Evolutionary conservation across 2,113 vertebrate species (phyloP), one percentile per base, ranked within the genome.

Genomic region (Rhea americana): DNA sequence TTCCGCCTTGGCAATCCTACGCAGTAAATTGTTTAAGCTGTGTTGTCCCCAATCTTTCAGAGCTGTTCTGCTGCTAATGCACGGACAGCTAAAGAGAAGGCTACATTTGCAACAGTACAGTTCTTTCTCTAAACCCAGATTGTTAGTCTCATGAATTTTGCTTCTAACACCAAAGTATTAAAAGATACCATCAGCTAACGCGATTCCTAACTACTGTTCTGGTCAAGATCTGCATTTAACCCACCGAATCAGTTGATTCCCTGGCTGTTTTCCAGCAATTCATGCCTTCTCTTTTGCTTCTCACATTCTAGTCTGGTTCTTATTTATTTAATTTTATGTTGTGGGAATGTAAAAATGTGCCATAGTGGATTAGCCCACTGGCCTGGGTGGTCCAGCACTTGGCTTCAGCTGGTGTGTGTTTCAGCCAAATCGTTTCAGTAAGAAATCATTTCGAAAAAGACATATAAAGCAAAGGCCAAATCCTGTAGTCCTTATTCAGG

Each of bases 51-150:
- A 3, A 14, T 35, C 12, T 47, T 59, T 11, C 74, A 41, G 55
- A 55, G 56, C 47, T 43, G 6, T 39, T 28, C 13, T 71, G 67
- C 50, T 50, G 28, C 28, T 43, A 74, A 13, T 10, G 41, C 47
- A 55, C 62, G 4, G 61, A 48, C 45, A 48, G 20, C 41, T 66
- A 66, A 45, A 12, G 43, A 47, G 24, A 24, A 0, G 1, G 8
- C 59, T 3, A 50, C 4, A 18, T 28, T 22, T 35, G 51, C 47
- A n/a, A 19, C 1, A 1, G 5, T 11, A 6, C 0, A 0, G 55
- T 25, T 83, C 39, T 63, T 30, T 7, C 55, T 53, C 35, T 12
- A n/a, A 37, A 22, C 14, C 11, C 15, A 2, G 3, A 4, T 48
- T 22, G 19, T 18, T 15, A 2, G 8, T 50, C 48, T 30, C 5